Evolutionary conservation across 2,797 vertebrate genomes (phyloP), one percentile per base, ranked within the genome.

Genomic region (Alca torda): DNA sequence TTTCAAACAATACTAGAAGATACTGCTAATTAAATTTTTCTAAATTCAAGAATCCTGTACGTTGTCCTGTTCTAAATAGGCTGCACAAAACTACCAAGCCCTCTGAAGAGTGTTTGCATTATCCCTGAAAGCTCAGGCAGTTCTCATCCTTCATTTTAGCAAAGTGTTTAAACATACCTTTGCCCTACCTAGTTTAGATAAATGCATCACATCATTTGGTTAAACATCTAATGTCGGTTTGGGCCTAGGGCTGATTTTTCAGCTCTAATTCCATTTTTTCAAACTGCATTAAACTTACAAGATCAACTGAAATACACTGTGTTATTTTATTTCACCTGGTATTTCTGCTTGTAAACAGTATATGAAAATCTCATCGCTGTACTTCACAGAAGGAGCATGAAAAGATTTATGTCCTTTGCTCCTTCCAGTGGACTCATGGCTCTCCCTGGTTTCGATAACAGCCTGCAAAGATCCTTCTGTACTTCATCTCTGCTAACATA

Each of bases 361-460:
- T 20, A 76, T 46, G 21, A 77, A 90, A 90, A 61, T 33, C 16
- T 65, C 48, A 18, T 39, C 41, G 74, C 76, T 91, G 20, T 50
- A 48, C 46, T 82, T 84, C 59, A 70, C 56, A 87, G 50, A 79
- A 86, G 41, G 60, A 35, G 24, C 53, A 59, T 68, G 6, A 41
- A 68, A 91, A 90, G 67, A 96, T 90, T 95, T 89, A 92, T 70
- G 37, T 93, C 68, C 57, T 90, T 84, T 84, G 46, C 78, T 95
- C 64, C 74, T 95, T 95, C 90, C 86, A 92, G 84, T 90, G 90
- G 96, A 89, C 94, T 96, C 90, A 87, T 0, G 88, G 96, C 96
- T 97, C 96, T 95, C 96, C 93, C 96, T 96, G 96, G 96, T 70
- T 96, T 74, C 90, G 64, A 23, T 26, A 90, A 94, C 41, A 95